Conservation (phyloP, 2,113 vertebrate genomes). For the Porphyrio hochstetteri region DNA sequence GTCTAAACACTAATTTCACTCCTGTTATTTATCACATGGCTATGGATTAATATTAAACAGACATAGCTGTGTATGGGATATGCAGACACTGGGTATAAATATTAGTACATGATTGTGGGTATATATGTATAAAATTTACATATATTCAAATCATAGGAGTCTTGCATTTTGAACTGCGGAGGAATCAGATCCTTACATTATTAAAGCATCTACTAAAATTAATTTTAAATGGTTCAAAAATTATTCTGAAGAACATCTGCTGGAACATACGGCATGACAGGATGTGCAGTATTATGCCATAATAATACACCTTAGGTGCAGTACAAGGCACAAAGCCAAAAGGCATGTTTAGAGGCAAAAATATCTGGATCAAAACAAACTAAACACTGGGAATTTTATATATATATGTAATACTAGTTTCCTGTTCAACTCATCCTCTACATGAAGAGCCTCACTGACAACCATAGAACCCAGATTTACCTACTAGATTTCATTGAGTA, state of each 20-base stretch:
- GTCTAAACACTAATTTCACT: neutral
- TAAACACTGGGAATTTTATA: neutral
- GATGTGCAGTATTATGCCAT: neutral
- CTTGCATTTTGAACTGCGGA: neutral
- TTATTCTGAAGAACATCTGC: constrained; percentile 38
- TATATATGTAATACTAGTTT: neutral
- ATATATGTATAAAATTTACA: neutral
- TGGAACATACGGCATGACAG: neutral
- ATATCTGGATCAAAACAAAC: neutral
- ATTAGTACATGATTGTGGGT: neutral
- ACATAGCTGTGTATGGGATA: neutral
- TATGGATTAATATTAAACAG: neutral
- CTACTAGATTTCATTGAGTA: neutral
- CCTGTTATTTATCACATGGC: neutral
- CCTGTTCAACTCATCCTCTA: neutral
- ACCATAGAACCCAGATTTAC: neutral
- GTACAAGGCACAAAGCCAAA: constrained; percentile 2
- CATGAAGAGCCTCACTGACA: neutral
- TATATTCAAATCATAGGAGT: neutral
- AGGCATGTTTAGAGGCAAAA: neutral
- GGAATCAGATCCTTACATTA: neutral
- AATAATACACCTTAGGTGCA: constrained; percentile 18
- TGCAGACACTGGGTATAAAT: neutral
- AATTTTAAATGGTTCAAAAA: constrained; percentile 1
- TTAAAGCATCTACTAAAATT: neutral